Conservation (phyloP, 2,888 invertebrate species). For the Epiperipatus broadwayi region DNA sequence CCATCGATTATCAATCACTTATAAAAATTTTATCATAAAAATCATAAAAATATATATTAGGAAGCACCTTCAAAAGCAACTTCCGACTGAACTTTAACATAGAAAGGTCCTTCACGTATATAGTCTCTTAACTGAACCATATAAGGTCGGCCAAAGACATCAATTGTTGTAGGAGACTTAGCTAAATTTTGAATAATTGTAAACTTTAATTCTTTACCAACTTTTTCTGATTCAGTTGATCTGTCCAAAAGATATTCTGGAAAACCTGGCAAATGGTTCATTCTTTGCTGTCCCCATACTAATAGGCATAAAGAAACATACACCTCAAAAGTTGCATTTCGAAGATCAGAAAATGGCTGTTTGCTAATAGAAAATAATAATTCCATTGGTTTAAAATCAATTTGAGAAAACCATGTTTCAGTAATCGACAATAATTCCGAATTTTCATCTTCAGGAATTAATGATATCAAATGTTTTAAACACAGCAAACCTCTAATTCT, state of each 20-base stretch:
- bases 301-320: constrained; percentile 46
- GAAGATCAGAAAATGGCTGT: constrained; percentile 62
- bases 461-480: no score
- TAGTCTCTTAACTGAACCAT: constrained; percentile 44
- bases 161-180: constrained; percentile 26
- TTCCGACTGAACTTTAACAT: constrained; percentile 45
- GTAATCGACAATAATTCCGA: no score
- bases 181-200: constrained; percentile 45
- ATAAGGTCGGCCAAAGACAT: constrained; percentile 41
- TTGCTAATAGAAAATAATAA: constrained; percentile 42
- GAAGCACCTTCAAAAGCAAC: constrained; percentile 53
- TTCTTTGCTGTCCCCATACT: constrained; percentile 56
- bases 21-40: no score
- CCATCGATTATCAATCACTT: no score
- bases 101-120: constrained; percentile 57
- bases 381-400: constrained; percentile 39
- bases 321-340: constrained; percentile 44
- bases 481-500: constrained; percentile 50
- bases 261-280: constrained; percentile 49
- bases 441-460: no score
- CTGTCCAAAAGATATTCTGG: constrained; percentile 61
- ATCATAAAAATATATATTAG: constrained; percentile 15
- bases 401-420: constrained; percentile 43
- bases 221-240: constrained; percentile 44
- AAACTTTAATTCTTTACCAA: constrained; percentile 53